phyloP scores from a whole-genome alignment of 1,140 invertebrate genomes.

The Drosophila willistoni region DNA sequence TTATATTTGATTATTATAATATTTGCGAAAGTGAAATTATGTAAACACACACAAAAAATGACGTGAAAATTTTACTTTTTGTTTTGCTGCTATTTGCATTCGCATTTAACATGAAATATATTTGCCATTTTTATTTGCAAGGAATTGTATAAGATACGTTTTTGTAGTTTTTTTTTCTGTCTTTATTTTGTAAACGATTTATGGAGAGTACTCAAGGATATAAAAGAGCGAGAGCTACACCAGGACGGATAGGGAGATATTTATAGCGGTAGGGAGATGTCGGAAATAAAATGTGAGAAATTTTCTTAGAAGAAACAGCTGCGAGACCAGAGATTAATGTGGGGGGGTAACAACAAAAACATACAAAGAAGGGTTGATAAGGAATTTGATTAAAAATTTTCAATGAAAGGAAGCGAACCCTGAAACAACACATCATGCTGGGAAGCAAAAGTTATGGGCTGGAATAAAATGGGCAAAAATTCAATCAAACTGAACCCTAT shows the following conservation, averaged over 20 bases:
- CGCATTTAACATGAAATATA: conserved; percentile 4
- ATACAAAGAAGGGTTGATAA: conserved; percentile 65
- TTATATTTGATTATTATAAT: conserved; percentile 1
- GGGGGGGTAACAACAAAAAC: conserved; percentile 59
- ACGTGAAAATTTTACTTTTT: neutral
- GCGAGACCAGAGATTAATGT: conserved; percentile 70
- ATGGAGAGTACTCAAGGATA: conserved; percentile 31
- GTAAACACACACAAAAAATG: neutral
- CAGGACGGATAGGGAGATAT: neutral
- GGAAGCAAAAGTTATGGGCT: neutral
- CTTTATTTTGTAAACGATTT: conserved; percentile 41
- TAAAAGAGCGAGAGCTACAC: neutral
- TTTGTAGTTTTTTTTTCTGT: conserved; percentile 22
- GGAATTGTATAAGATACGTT: conserved; percentile 12
- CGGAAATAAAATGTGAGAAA: conserved; percentile 13
- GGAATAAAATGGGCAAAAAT: neutral
- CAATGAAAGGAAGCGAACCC: conserved; percentile 15
- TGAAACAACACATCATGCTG: conserved; percentile 11
- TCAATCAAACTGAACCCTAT: neutral
- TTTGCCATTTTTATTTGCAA: conserved; percentile 2
- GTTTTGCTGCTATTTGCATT: neutral
- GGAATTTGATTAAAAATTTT: conserved; percentile 62
- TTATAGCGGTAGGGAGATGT: neutral
- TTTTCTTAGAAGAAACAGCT: conserved; percentile 39
- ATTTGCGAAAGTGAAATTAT: conserved; percentile 5